phyloP scores from a whole-genome alignment of 2,888 invertebrate species.

The Xestia sexstrigata region DNA sequence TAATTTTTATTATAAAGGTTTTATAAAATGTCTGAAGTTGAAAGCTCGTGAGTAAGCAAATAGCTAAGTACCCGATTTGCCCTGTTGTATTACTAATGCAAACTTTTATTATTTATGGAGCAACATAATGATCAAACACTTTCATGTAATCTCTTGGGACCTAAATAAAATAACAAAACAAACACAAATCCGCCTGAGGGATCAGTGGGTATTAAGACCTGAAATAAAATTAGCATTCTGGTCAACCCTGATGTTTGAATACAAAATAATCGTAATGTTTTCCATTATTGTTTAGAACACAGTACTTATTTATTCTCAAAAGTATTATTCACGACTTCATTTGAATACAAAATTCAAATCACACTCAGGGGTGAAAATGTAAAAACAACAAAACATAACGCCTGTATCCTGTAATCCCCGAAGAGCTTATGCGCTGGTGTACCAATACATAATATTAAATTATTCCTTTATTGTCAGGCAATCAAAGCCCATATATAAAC shows the following conservation, averaged over 20 bases:
- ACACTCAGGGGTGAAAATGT: background rate
- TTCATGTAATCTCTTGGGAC: background rate
- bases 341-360: background rate
- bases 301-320: background rate
- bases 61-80: background rate
- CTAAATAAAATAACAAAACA: background rate
- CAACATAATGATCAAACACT: background rate
- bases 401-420: background rate
- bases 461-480: too few relatives aligned
- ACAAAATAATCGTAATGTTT: background rate
- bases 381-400: background rate
- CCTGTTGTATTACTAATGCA: background rate
- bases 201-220: constrained; percentile 9
- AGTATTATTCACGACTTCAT: background rate
- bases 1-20: too few relatives aligned
- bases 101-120: background rate
- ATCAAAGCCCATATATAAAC: too few relatives aligned
- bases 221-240: constrained; percentile 18
- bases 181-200: constrained; percentile 9
- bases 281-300: background rate
- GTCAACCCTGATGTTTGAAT: background rate
- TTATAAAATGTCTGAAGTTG: too few relatives aligned
- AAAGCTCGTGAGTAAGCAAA: background rate
- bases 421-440: background rate
- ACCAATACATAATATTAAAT: too few relatives aligned